These are phyloP conservation scores for Macrophya annulata DNA, from an alignment of 2,888 invertebrate species.

Conservation along the genomic window DNA sequence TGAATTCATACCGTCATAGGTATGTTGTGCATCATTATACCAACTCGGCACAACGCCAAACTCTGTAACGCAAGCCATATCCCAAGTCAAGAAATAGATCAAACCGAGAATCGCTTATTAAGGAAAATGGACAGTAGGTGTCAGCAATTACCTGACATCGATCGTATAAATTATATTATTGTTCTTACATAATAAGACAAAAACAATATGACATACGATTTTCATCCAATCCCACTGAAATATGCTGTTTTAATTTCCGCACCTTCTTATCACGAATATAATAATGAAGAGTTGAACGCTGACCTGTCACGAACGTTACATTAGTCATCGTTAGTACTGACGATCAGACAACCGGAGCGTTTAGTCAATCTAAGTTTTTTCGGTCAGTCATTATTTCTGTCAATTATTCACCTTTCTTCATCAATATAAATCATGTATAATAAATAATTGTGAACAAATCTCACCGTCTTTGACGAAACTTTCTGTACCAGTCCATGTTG, in stretches of 20 bases:
- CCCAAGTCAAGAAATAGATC: slow-evolving; percentile 43
- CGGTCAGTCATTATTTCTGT: not conserved
- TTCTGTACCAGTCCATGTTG: slow-evolving; percentile 56
- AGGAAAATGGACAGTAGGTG: slow-evolving; percentile 23
- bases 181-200: not conserved
- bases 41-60: slow-evolving; percentile 31
- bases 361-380: slow-evolving; percentile 16
- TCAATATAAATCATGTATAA: not conserved
- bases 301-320: slow-evolving; percentile 38
- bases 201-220: not conserved
- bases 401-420: not conserved
- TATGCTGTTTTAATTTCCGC: not conserved
- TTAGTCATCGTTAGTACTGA: slow-evolving; percentile 18
- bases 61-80: slow-evolving; percentile 14
- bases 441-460: slow-evolving; percentile 20
- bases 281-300: slow-evolving; percentile 35
- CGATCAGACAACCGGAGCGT: not conserved
- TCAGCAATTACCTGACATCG: slow-evolving; percentile 5
- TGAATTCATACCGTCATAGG: not conserved
- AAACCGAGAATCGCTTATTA: not conserved
- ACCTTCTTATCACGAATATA: not conserved
- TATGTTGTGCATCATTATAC: slow-evolving; percentile 4
- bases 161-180: not conserved
- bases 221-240: not conserved
- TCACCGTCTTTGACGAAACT: slow-evolving; percentile 53